Evolutionary conservation across 2,888 invertebrate species (phyloP).

Genomic region (Andrena flavipes): DNA sequence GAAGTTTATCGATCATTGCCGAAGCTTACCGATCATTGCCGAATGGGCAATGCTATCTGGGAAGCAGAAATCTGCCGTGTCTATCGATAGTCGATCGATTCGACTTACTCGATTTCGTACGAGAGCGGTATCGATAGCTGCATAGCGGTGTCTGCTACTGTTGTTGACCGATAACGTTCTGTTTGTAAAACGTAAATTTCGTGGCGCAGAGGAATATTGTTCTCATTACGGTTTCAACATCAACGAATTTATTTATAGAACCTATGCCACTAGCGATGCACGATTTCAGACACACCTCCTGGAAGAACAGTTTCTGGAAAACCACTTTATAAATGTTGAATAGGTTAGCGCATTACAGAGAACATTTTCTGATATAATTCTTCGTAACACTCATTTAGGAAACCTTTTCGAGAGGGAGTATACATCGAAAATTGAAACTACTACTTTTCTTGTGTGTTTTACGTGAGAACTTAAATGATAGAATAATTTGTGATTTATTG

Average conservation of each 20-base stretch:
- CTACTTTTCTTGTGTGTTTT: slow-evolving; percentile 5
- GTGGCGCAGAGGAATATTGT: slow-evolving; percentile 19
- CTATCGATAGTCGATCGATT: slow-evolving; percentile 4
- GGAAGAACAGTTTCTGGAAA: slow-evolving; percentile 14
- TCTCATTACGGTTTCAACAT: not conserved
- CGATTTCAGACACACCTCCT: not conserved
- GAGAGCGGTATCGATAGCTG: slow-evolving; percentile 12
- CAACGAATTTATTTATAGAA: slow-evolving; percentile 8
- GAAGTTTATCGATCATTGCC: too few relatives aligned
- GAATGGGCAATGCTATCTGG: too few relatives aligned
- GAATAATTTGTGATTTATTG: slow-evolving; percentile 1
- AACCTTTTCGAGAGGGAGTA: not conserved
- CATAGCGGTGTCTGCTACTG: slow-evolving; percentile 44
- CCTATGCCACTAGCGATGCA: slow-evolving; percentile 13
- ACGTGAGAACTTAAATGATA: not conserved
- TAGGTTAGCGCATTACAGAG: slow-evolving; percentile 45
- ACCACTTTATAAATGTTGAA: slow-evolving; percentile 47
- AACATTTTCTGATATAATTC: slow-evolving; percentile 24
- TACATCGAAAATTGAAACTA: not conserved
- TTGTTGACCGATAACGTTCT: slow-evolving; percentile 21
- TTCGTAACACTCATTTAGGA: not conserved
- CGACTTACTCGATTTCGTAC: slow-evolving; percentile 16
- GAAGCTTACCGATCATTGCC: too few relatives aligned
- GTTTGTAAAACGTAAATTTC: slow-evolving; percentile 41
- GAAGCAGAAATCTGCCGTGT: not conserved